Evolutionary conservation across 2,888 invertebrate species (phyloP).

Genomic region (Thumatha senex): DNA sequence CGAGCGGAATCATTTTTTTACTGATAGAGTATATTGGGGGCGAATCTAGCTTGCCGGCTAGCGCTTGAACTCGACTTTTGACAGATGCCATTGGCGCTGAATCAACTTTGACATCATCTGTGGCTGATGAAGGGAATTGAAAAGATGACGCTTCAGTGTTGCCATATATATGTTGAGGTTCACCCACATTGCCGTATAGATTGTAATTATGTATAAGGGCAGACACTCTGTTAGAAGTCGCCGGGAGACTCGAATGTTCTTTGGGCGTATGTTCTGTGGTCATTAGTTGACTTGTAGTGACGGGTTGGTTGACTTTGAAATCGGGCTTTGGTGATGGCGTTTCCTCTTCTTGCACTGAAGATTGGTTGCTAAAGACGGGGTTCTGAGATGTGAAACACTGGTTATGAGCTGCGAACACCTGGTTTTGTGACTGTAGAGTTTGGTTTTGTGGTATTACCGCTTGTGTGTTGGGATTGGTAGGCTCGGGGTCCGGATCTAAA

Average conservation of each 20-base stretch:
- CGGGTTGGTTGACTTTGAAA: conserved; percentile 78
- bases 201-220: conserved; percentile 77
- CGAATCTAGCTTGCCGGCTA: conserved; percentile 66
- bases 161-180: conserved; percentile 74
- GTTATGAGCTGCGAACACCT: conserved; percentile 48
- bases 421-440: conserved; percentile 51
- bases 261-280: conserved; percentile 51
- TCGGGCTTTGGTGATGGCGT: conserved; percentile 60
- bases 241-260: conserved; percentile 72
- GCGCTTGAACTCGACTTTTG: conserved; percentile 72
- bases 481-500: conserved; percentile 37
- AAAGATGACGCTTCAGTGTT: conserved; percentile 59
- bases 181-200: conserved; percentile 70
- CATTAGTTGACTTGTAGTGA: conserved; percentile 59
- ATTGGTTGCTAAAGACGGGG: conserved; percentile 53
- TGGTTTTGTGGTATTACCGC: conserved; percentile 44
- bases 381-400: conserved; percentile 47
- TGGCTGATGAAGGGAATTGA: conserved; percentile 56
- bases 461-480: conserved; percentile 17
- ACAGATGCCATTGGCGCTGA: conserved; percentile 70
- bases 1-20: conserved; percentile 70
- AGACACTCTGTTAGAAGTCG: conserved; percentile 69
- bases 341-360: conserved; percentile 62
- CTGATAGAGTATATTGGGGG: conserved; percentile 74
- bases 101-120: conserved; percentile 68